Base-by-base conservation (phyloP, 2,797 vertebrate species). In the Halcyon badia region DNA sequence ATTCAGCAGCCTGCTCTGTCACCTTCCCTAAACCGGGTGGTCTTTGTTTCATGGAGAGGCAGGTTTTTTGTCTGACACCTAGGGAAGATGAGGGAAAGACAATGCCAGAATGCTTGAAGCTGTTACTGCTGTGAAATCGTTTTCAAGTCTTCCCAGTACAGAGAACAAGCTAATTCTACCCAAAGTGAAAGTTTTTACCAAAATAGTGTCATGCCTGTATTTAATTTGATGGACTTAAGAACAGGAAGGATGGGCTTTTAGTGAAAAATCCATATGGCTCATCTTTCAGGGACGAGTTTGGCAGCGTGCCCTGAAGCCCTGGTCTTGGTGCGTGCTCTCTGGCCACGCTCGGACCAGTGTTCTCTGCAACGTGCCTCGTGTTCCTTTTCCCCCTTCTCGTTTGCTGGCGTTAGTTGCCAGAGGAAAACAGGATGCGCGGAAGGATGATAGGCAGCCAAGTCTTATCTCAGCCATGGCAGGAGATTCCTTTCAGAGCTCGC, bases 101-200 rank as follows among this genome's bases (percentile, higher is more conserved):
- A 48, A 8, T 9, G 19, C 17, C 41, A 57, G 75, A 19, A 16
- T 6, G 10, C 22, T 31, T 46, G 24, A 31, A 39, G 16, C 68
- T 48, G 13, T 56, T 54, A 6, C 0, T 0, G 37, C n/a, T 0
- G 4, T 37, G 57, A 44, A 30, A 39, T 46, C 11, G 1, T 8
- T 3, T 28, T 18, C 48, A 54, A 14, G 51, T 16, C 37, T 71
- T 22, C 41, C 8, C 16, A 4, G 49, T 7, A 46, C 8, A 26
- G 28, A 31, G 37, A 33, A 37, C 0, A 0, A 75, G 41, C 31
- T 16, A 8, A 17, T 41, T 73, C 70, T 9, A 64, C 24, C 18
- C 39, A 5, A 42, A 37, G 39, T 2, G 8, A 24, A 77, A 49
- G 33, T 3, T 13, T 12, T 14, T 22, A 19, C 18, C 14, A 4